Conservation (phyloP, 2,888 invertebrate genomes). For the Hypercompe scribonia region DNA sequence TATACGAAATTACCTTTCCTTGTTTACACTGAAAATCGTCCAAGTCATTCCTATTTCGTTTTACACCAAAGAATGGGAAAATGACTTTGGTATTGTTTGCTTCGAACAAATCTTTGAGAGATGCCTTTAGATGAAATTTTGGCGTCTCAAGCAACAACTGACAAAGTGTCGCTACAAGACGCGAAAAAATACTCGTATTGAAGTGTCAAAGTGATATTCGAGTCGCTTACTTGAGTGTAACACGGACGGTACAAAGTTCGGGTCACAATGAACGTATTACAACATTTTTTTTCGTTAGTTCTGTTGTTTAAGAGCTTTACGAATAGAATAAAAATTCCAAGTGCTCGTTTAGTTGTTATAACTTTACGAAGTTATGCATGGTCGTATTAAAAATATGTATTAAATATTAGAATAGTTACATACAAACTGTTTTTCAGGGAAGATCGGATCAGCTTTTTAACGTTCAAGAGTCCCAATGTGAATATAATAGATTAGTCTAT, state of each 20-base stretch:
- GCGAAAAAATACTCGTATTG: conserved; percentile 22
- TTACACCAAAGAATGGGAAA: not conserved
- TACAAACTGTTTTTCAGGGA: too few species aligned
- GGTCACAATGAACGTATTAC: not conserved
- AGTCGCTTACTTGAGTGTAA: not conserved
- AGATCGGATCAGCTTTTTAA: too few species aligned
- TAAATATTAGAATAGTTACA: too few species aligned
- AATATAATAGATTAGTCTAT: too few species aligned
- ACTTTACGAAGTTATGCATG: too few species aligned
- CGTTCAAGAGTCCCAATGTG: too few species aligned
- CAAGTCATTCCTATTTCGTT: not conserved
- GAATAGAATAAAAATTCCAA: too few species aligned
- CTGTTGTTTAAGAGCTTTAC: not conserved
- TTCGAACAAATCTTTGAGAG: not conserved
- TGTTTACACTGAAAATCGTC: conserved; percentile 1
- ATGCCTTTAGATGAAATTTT: not conserved
- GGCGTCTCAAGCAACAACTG: not conserved
- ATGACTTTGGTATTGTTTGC: conserved; percentile 1
- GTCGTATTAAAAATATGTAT: too few species aligned
- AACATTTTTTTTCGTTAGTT: not conserved
- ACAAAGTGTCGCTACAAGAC: conserved; percentile 24
- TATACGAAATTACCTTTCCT: not conserved
- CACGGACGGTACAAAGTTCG: not conserved
- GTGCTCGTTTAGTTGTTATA: too few species aligned
- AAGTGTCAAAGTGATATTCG: conserved; percentile 6